These are phyloP conservation scores for Ataeniobius toweri DNA, from an alignment of 2,797 vertebrate genomes.

Conservation along the genomic window DNA sequence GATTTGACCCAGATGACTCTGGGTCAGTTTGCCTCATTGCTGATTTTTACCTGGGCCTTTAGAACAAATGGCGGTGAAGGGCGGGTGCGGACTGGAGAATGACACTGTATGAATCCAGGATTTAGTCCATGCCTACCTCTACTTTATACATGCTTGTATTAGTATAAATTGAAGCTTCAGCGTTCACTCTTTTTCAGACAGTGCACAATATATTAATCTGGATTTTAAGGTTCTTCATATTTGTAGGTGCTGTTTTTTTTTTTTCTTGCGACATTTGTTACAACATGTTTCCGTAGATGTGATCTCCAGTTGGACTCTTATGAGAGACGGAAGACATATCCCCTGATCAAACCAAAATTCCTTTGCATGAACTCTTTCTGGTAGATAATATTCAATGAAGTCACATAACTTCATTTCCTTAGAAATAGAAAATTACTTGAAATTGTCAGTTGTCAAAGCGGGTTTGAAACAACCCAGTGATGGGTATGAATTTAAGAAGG, in stretches of 20 bases:
- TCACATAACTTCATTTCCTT: background rate
- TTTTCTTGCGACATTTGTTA: background rate
- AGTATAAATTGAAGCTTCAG: background rate
- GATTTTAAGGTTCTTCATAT: background rate
- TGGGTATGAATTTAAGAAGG: background rate
- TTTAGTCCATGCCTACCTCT: no score
- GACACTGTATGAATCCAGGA: no score
- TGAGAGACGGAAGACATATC: no score
- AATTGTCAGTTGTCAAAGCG: background rate
- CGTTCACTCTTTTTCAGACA: background rate
- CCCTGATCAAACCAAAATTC: no score
- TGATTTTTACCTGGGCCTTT: background rate
- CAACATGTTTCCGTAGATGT: background rate
- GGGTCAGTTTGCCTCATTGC: background rate
- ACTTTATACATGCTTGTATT: no score
- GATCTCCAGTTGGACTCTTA: background rate
- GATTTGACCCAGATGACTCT: background rate
- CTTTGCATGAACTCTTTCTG: no score
- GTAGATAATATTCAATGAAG: background rate
- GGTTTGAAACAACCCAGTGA: background rate
- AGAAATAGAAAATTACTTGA: background rate
- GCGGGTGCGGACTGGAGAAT: no score
- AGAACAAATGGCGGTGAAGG: no score
- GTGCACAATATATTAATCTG: background rate
- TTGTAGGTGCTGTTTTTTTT: background rate